Percentiles rank a stretch among this genome's conserved stretches.
Evolutionary conservation across 2,113 vertebrate species (phyloP).

Genomic region (Lycaon pictus): DNA sequence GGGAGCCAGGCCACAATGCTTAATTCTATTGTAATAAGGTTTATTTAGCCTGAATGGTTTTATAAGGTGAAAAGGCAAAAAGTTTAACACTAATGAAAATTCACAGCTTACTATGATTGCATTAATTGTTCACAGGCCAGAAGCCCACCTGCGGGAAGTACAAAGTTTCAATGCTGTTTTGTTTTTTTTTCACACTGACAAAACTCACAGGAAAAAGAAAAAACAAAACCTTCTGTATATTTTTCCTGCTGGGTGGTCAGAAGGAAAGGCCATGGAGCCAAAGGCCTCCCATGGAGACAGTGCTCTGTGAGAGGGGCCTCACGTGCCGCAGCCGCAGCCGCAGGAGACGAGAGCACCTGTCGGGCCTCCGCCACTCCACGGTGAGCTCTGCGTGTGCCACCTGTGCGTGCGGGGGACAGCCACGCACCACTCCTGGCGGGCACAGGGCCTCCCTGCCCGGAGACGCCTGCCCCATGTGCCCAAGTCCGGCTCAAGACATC

Average conservation of each 20-base stretch:
- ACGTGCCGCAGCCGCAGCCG: constrained; percentile 73
- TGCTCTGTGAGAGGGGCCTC: constrained; percentile 85
- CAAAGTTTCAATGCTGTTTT: constrained; percentile 25
- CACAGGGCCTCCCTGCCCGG: background rate
- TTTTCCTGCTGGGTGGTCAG: constrained; percentile 92
- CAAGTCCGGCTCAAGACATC: background rate
- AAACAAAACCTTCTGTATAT: constrained; percentile 53
- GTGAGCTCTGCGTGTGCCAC: background rate
- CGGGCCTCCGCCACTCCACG: constrained; percentile 65
- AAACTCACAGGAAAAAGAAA: background rate
- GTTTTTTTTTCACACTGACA: constrained; percentile 24
- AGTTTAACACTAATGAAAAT: constrained; percentile 65
- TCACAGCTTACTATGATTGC: constrained; percentile 53
- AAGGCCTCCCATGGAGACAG: constrained; percentile 85
- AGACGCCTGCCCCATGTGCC: background rate
- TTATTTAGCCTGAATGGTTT: constrained; percentile 77
- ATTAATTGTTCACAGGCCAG: background rate
- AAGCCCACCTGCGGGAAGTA: constrained; percentile 66
- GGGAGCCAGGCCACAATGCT: background rate
- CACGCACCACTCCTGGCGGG: fast-evolving
- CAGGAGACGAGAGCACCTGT: constrained; percentile 86
- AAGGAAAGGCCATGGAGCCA: constrained; percentile 85
- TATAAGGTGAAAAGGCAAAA: constrained; percentile 78
- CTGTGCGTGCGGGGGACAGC: background rate
- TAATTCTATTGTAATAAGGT: constrained; percentile 51